Percentiles rank a stretch among this genome's conserved stretches.
These are phyloP conservation scores for Fundulus diaphanus DNA, from an alignment of 2,797 vertebrate genomes.

Conservation along the genomic window DNA sequence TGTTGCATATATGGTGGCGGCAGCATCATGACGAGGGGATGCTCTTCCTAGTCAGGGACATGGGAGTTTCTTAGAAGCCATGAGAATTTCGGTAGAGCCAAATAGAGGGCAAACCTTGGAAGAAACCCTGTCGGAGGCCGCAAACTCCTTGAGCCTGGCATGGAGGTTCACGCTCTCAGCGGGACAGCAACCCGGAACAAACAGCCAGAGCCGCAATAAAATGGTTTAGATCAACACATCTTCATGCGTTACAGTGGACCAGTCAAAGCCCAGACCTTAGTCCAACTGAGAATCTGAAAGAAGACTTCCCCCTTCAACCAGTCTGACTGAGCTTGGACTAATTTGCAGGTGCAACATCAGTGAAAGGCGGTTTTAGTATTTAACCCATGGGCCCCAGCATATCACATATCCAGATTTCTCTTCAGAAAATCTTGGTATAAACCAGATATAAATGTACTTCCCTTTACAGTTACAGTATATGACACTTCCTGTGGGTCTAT, in stretches of 20 bases:
- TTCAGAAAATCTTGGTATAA: background rate
- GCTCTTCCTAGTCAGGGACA: background rate
- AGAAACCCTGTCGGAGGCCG: background rate
- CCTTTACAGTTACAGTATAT: background rate
- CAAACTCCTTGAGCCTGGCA: too few relatives aligned
- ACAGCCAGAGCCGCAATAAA: background rate
- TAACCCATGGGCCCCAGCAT: background rate
- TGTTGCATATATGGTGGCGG: constrained; percentile 48
- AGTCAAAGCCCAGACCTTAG: background rate
- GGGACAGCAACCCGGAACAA: background rate
- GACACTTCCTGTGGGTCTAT: background rate
- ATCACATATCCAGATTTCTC: background rate
- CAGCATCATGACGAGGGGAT: background rate
- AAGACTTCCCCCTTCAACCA: background rate
- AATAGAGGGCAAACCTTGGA: background rate
- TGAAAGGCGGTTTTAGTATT: background rate
- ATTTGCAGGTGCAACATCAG: background rate
- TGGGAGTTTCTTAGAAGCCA: background rate
- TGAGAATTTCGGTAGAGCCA: background rate
- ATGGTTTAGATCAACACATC: background rate
- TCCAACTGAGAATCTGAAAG: background rate
- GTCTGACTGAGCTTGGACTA: background rate
- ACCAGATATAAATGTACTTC: background rate
- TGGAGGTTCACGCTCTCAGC: background rate
- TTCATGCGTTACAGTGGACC: background rate